Evolutionary conservation across 2,797 vertebrate genomes (phyloP), one percentile per base, ranked within the genome.

Genomic region (Eremophila alpestris): DNA sequence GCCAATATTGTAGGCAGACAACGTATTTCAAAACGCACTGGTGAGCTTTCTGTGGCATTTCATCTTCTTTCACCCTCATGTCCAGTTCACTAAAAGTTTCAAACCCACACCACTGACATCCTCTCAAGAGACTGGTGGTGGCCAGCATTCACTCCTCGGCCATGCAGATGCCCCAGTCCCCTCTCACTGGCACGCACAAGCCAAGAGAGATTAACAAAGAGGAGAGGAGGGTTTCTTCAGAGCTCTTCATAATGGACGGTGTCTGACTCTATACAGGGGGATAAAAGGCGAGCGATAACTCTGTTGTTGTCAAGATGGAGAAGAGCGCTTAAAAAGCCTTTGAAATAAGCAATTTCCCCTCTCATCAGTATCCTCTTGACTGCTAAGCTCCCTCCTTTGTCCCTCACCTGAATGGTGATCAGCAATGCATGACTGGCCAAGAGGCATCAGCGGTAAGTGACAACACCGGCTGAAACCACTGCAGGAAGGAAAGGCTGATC

Each of bases 321-420:
- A 83, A 84, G 80, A 80, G 91, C 5, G 51, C 83, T 96, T 93
- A 70, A 92, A 93, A 94, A 89, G 93, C 45, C 41, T 96, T 95
- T 96, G 95, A 94, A 95, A 96, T 90, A 92, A 96, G 92, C 90
- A 85, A 96, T 97, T 97, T 97, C 84, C 65, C 87, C 89, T 97
- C 93, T 83, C 93, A 87, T 96, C 89, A 95, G 82, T 68, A 89
- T 93, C 93, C 96, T 90, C 81, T 92, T 86, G 73, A 93, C 83
- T 73, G 63, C 65, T 93, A 93, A 86, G 55, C 91, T 91, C 91
- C 75, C 49, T 87, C 92, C 94, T 97, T 97, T 96, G 96, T 97
- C 95, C 96, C 71, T 87, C 93, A 95, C 94, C 94, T 90, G 91
- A 97, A 97, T 92, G 85, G 86, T 87, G 95, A 96, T 96, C 95